Evolutionary conservation across 1,140 invertebrate species (phyloP).

Genomic region (Pollicipes pollicipes): DNA sequence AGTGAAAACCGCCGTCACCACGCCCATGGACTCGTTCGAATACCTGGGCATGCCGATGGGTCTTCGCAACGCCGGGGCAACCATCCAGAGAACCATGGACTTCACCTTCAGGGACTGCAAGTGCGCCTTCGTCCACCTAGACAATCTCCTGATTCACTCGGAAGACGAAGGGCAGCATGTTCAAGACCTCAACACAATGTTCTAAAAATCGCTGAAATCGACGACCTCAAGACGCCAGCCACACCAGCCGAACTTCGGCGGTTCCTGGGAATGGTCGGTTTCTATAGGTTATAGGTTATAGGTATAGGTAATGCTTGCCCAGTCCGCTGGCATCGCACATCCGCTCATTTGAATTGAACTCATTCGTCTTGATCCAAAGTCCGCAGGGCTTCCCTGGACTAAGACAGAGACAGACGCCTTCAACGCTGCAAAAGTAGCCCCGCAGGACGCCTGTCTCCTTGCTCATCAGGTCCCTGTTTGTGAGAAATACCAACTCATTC

Average conservation of each 20-base stretch:
- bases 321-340: neutral
- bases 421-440: neutral
- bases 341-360: slow-evolving; percentile 13
- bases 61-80: slow-evolving; percentile 8
- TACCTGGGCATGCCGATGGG: slow-evolving; percentile 9
- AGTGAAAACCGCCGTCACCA: slow-evolving; percentile 8
- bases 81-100: slow-evolving; percentile 8
- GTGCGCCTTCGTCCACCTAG: neutral
- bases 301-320: slow-evolving; percentile 11
- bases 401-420: slow-evolving; percentile 1
- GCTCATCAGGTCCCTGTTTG: neutral
- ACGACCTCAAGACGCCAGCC: neutral
- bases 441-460: slow-evolving; percentile 5
- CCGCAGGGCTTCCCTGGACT: neutral
- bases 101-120: neutral
- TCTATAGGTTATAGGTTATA: too few species aligned
- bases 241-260: neutral
- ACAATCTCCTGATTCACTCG: too few species aligned
- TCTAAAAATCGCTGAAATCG: neutral
- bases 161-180: neutral
- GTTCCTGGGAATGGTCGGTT: slow-evolving; percentile 15
- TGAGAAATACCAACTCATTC: slow-evolving; percentile 12
- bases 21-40: slow-evolving; percentile 9
- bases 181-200: neutral
- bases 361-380: slow-evolving; percentile 6